phyloP scores from a whole-genome alignment of 2,888 invertebrate species.

The Hecatera dysodea region DNA sequence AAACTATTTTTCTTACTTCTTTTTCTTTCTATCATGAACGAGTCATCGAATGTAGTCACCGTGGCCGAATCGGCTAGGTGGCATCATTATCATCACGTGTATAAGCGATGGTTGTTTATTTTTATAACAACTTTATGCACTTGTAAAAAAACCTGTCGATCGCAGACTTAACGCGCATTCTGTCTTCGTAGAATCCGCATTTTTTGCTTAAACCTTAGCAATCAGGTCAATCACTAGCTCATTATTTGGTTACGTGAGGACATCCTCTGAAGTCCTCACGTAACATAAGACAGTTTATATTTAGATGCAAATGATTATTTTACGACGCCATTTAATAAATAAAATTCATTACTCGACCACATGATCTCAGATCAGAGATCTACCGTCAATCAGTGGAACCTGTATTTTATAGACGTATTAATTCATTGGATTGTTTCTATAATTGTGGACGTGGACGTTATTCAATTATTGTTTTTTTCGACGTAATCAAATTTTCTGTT shows the following conservation, averaged over 20 bases:
- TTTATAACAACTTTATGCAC: too few species aligned
- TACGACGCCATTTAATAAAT: constrained; percentile 63
- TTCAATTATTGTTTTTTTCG: neutral
- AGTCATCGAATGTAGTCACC: too few species aligned
- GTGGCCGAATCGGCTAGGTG: too few species aligned
- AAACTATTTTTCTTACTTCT: too few species aligned
- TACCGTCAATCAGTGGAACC: constrained; percentile 56
- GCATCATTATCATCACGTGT: too few species aligned
- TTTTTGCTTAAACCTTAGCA: neutral
- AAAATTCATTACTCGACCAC: constrained; percentile 67
- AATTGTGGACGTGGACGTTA: constrained; percentile 9
- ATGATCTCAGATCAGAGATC: constrained; percentile 47
- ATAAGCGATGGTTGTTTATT: too few species aligned
- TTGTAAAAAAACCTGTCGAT: too few species aligned
- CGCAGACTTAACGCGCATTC: too few species aligned
- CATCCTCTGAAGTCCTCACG: neutral
- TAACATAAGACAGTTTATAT: constrained; percentile 23
- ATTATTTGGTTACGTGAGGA: neutral
- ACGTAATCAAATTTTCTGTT: neutral
- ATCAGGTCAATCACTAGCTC: neutral
- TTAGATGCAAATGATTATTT: constrained; percentile 60
- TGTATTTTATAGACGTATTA: constrained; percentile 45
- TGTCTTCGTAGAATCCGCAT: too few species aligned
- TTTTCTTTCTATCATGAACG: too few species aligned
- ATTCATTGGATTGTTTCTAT: constrained; percentile 43